Evolutionary conservation across 2,113 vertebrate species (phyloP), one percentile per base, ranked within the genome.

Genomic region (Regulus satrapa): DNA sequence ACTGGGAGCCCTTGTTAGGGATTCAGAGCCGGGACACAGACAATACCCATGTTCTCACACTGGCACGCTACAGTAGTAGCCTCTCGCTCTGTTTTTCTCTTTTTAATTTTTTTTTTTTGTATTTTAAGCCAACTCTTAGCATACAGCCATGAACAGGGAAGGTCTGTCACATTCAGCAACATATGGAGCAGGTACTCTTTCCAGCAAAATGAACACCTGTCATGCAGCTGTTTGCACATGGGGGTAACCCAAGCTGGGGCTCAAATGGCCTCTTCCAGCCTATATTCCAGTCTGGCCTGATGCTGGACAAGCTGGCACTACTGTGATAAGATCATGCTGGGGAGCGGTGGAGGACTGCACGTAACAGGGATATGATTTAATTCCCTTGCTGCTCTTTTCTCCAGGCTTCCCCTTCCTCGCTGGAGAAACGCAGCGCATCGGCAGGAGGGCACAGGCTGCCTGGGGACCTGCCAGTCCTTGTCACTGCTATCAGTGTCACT

Each of bases 101-200:
- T 14, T 26, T 25, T 32, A 9, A 26, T 20, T 36, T 17, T 32
- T 38, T 31, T 38, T 6, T 21, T 26, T 46, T 18, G 63, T 46
- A 66, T 66, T 55, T 49, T 3, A 49, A 29, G 15, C 18, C 56
- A 85, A 72, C 15, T n/a, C 61, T 63, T 24, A 82, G 56, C 49
- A 59, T 45, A 72, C 4, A 52, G 23, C 56, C 69, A 62, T 1
- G 7, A 18, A 9, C 5, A 73, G 29, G 13, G 43, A 83, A 62
- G 0, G 3, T 38, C 29, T 54, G 59, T 52, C 78, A n/a, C 7
- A 0, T 72, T 79, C 23, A 43, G 52, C 88, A 85, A 56, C 82
- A 49, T 41, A 45, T 7, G 56, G 71, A 69, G 14, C 67, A 92
- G 71, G 85, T 89, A 62, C 21, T 92, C 66, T 72, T n/a, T n/a